These are phyloP conservation scores for Equus przewalskii DNA, from an alignment of 2,113 vertebrate genomes.

Conservation along the genomic window DNA sequence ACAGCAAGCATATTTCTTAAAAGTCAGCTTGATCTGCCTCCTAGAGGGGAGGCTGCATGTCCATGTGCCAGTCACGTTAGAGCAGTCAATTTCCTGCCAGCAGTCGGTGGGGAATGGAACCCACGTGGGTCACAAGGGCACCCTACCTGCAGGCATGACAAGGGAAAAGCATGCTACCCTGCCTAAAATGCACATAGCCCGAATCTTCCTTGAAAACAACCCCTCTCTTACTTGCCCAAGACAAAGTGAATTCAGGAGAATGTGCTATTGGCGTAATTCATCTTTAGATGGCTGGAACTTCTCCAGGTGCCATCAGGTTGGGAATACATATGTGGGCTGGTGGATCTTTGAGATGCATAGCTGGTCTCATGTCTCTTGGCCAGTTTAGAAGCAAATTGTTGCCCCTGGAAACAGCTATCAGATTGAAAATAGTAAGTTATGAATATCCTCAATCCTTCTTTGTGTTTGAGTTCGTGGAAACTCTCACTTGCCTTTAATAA, in stretches of 20 bases:
- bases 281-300: background rate
- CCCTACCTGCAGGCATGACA: background rate
- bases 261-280: background rate
- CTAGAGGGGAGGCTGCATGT: slow-evolving; percentile 34
- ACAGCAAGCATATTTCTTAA: slow-evolving; percentile 74
- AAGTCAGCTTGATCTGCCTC: slow-evolving; percentile 73
- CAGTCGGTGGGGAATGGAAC: background rate
- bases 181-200: background rate
- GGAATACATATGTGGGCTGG: background rate
- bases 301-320: background rate
- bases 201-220: background rate
- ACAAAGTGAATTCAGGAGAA: slow-evolving; percentile 20
- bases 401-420: slow-evolving; percentile 61
- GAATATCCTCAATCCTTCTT: background rate
- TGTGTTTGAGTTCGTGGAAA: background rate
- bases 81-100: slow-evolving; percentile 55
- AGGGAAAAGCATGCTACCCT: background rate
- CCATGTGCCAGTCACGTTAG: slow-evolving; percentile 53
- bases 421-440: slow-evolving; percentile 54
- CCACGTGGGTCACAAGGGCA: background rate
- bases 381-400: slow-evolving; percentile 62
- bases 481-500: slow-evolving; percentile 7
- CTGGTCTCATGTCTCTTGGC: slow-evolving; percentile 25
- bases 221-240: background rate
- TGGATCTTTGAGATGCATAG: background rate